phyloP scores from a whole-genome alignment of 2,113 vertebrate genomes.

The Cottus gobio region DNA sequence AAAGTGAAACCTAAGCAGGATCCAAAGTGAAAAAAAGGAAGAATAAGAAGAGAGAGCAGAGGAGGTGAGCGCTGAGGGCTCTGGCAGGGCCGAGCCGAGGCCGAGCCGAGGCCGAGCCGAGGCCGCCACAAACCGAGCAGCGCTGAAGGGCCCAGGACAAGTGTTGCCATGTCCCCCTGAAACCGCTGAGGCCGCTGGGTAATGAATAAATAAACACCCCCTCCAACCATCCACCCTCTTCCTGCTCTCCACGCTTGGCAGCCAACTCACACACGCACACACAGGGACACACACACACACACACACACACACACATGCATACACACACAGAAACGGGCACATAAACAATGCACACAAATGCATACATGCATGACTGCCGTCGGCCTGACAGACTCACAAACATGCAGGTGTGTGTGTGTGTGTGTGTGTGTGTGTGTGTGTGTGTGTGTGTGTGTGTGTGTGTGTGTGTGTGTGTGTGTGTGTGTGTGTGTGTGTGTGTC shows the following conservation, averaged over 20 bases:
- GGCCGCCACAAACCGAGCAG: slow-evolving; percentile 69
- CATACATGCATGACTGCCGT: slow-evolving; percentile 72
- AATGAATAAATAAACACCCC: slow-evolving; percentile 87
- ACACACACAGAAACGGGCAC: slow-evolving; percentile 34
- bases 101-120: slow-evolving; percentile 36
- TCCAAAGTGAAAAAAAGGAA: slow-evolving; percentile 8
- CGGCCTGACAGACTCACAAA: slow-evolving; percentile 52
- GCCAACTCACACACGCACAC: slow-evolving; percentile 51
- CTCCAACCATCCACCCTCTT: slow-evolving; percentile 82
- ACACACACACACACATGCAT: slow-evolving; percentile 41
- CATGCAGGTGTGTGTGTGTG: slow-evolving; percentile 25
- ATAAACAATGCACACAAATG: slow-evolving; percentile 67
- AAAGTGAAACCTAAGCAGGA: slow-evolving; percentile 23
- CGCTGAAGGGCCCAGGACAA: slow-evolving; percentile 78
- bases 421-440: slow-evolving; percentile 27
- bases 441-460: slow-evolving; percentile 22
- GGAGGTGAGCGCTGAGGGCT: slow-evolving; percentile 65
- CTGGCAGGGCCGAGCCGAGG: slow-evolving; percentile 64
- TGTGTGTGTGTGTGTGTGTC: slow-evolving; percentile 29
- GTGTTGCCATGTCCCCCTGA: slow-evolving; percentile 82
- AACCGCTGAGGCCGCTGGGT: slow-evolving; percentile 80
- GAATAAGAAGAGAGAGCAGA: slow-evolving; percentile 21
- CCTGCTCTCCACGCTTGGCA: slow-evolving; percentile 71
- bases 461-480: slow-evolving; percentile 21
- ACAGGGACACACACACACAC: slow-evolving; percentile 41